These are phyloP conservation scores for Dasysyrphus tricinctus DNA, from an alignment of 2,888 invertebrate species.

Conservation along the genomic window DNA sequence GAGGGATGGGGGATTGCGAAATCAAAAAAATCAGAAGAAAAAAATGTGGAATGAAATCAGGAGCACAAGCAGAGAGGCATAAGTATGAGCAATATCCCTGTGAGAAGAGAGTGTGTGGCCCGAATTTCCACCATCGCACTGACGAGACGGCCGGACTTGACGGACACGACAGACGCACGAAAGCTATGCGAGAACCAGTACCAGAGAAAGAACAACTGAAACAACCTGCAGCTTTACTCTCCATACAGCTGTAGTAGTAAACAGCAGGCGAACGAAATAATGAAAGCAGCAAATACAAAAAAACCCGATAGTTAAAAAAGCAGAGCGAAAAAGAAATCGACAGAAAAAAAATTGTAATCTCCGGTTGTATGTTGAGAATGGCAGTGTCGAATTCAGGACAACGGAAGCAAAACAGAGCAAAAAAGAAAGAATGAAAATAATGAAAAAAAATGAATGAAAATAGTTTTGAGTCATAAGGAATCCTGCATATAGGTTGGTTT, in stretches of 20 bases:
- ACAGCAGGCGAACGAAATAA: constrained; percentile 49
- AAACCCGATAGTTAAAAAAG: constrained; percentile 25
- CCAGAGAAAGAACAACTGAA: constrained; percentile 63
- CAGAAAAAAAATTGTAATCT: constrained; percentile 70
- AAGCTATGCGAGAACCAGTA: constrained; percentile 50
- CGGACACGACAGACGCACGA: background rate
- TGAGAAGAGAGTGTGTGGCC: constrained; percentile 51
- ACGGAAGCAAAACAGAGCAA: constrained; percentile 74
- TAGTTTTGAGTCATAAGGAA: constrained; percentile 74
- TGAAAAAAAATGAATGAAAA: constrained; percentile 67
- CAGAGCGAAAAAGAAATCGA: constrained; percentile 50
- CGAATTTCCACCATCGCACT: constrained; percentile 52
- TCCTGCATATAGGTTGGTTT: constrained; percentile 58
- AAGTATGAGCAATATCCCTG: constrained; percentile 71
- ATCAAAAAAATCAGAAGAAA: constrained; percentile 20
- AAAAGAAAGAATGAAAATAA: constrained; percentile 52
- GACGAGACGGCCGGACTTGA: background rate
- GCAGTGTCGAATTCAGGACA: constrained; percentile 76
- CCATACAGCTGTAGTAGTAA: constrained; percentile 67
- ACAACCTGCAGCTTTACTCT: constrained; percentile 67
- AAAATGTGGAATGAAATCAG: constrained; percentile 43
- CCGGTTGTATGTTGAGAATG: constrained; percentile 74
- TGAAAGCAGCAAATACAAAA: constrained; percentile 15
- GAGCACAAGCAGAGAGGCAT: constrained; percentile 48
- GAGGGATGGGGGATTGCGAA: background rate